Conservation (phyloP, 2,888 invertebrate genomes). For the Malacosoma neustria region DNA sequence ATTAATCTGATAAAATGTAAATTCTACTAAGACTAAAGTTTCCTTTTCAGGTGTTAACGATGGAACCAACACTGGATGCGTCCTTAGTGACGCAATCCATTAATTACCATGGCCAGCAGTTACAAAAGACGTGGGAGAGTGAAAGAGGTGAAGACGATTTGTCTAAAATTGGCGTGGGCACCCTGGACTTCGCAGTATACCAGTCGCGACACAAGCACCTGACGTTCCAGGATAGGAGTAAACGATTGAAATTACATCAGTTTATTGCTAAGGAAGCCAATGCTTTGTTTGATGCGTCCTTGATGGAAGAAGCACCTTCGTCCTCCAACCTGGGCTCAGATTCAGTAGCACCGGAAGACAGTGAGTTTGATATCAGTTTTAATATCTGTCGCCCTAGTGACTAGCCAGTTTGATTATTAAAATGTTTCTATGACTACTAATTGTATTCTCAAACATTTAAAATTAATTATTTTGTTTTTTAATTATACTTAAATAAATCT, state of each 20-base stretch:
- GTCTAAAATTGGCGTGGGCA: slow-evolving; percentile 72
- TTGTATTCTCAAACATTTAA: too few species aligned
- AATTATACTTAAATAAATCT: too few species aligned
- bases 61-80: slow-evolving; percentile 65
- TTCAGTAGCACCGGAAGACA: slow-evolving; percentile 67
- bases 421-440: too few species aligned
- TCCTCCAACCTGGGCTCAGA: slow-evolving; percentile 71
- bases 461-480: too few species aligned
- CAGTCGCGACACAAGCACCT: slow-evolving; percentile 86
- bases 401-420: too few species aligned
- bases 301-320: slow-evolving; percentile 61
- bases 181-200: slow-evolving; percentile 83
- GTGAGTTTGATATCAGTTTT: slow-evolving; percentile 33
- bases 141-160: slow-evolving; percentile 87
- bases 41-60: slow-evolving; percentile 20
- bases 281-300: slow-evolving; percentile 79
- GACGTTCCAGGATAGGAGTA: slow-evolving; percentile 88
- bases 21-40: too few species aligned
- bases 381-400: too few species aligned
- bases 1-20: too few species aligned
- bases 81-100: slow-evolving; percentile 80
- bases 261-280: slow-evolving; percentile 91
- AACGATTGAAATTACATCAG: slow-evolving; percentile 88
- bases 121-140: slow-evolving; percentile 91
- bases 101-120: slow-evolving; percentile 90